A percentile compares a stretch with the other conserved stretches of the same genome.
Evolutionary conservation across 2,888 invertebrate genomes (phyloP).

Genomic region (Petrolisthes cinctipes): DNA sequence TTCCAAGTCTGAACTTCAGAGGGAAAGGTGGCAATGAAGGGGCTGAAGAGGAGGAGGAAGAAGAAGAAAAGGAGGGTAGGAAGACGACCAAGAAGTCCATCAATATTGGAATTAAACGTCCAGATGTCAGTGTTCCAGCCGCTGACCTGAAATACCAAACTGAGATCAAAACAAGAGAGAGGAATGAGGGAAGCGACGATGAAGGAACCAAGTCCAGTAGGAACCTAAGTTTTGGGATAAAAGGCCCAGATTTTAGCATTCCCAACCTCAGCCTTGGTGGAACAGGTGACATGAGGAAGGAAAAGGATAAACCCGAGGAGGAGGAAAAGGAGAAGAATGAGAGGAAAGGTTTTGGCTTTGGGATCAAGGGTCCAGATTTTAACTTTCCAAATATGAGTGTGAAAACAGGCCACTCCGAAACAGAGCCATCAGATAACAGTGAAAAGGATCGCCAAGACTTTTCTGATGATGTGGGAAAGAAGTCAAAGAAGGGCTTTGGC

Average conservation of each 20-base stretch:
- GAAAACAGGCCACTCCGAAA: conserved; percentile 6
- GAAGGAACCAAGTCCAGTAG: not conserved
- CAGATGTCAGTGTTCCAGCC: conserved; percentile 40
- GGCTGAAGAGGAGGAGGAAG: conserved; percentile 16
- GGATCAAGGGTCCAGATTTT: conserved; percentile 37
- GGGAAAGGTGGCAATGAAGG: conserved; percentile 20
- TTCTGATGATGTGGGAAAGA: conserved; percentile 7
- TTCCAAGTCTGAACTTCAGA: conserved; percentile 31
- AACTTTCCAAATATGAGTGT: conserved; percentile 23
- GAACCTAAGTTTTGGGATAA: conserved; percentile 9
- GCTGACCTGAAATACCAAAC: conserved; percentile 21
- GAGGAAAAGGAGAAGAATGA: conserved; percentile 6
- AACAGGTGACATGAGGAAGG: not conserved
- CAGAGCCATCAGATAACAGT: not conserved
- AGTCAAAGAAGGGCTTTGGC: conserved; percentile 7
- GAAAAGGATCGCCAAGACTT: not conserved
- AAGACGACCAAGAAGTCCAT: conserved; percentile 33
- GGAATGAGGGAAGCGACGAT: too few species aligned
- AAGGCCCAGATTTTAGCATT: conserved; percentile 20
- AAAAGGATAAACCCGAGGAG: not conserved
- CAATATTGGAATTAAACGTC: conserved; percentile 42
- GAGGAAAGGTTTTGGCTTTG: conserved; percentile 28
- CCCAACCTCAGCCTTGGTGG: not conserved
- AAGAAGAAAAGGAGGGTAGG: not conserved
- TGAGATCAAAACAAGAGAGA: too few species aligned